Evolutionary conservation across 64 coral and sea anemone genomes (phyloP).

Genomic region (Orbicella faveolata): DNA sequence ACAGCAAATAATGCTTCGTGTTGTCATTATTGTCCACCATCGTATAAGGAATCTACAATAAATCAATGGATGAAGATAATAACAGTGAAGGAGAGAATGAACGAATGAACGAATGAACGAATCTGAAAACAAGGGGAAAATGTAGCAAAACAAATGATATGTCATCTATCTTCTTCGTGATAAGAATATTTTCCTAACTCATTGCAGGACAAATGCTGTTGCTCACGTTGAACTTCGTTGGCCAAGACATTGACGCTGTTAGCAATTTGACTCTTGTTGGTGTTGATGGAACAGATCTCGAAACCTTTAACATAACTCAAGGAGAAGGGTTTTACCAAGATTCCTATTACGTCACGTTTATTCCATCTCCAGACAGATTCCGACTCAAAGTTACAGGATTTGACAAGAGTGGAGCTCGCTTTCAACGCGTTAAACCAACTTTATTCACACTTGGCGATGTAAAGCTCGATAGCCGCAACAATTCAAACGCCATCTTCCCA

Average conservation of each 20-base stretch:
- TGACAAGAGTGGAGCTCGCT: constrained; percentile 34
- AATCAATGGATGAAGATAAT: no score
- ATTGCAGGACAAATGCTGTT: constrained; percentile 26
- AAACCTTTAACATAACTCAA: constrained; percentile 49
- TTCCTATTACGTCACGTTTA: constrained; percentile 37
- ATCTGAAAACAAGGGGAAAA: no score
- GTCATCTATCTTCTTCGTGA: not conserved
- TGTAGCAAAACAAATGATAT: not conserved
- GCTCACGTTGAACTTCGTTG: constrained; percentile 36
- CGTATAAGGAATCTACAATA: no score
- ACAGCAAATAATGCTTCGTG: no score
- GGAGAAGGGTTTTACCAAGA: constrained; percentile 42
- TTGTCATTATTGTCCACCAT: no score
- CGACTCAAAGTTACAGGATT: constrained; percentile 47
- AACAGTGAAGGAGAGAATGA: no score
- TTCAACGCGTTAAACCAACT: constrained; percentile 49
- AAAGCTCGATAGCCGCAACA: not conserved
- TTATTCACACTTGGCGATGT: constrained; percentile 48
- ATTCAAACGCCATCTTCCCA: constrained; percentile 19
- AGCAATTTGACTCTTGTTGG: constrained; percentile 48
- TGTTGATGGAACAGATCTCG: constrained; percentile 15
- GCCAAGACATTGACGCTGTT: not conserved
- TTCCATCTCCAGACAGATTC: constrained; percentile 41
- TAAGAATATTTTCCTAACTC: not conserved
- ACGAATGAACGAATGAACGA: no score